Evolutionary conservation across 2,797 vertebrate species (phyloP), one percentile per base, ranked within the genome.

Genomic region (Syngnathus rostellatus): DNA sequence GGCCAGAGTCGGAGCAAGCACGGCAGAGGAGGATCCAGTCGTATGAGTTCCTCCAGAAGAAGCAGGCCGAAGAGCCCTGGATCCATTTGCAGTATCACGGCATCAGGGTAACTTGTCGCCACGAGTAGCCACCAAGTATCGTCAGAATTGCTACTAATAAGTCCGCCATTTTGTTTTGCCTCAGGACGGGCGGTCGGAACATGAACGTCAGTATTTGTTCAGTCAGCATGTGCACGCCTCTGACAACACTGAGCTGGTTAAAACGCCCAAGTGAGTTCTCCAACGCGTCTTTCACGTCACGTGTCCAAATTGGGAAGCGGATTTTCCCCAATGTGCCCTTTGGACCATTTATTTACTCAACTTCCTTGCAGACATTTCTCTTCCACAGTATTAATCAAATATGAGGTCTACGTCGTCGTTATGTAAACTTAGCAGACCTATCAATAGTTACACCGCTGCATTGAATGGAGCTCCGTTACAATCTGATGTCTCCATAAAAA

Each of bases 31-130:
- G 96, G 0, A 92, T 93, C 68, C 97, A 97, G 79, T 98, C 97
- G 0, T 99, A 99, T 0, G 97, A 99, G 81, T 98, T 97, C 80
- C 86, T 99, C 70, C 97, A 99, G 87, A 99, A 94, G 90, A 98
- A 95, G 82, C 96, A 98, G 19, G 95, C 96, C 0, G 97, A 99
- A 68, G 97, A 99, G 63, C 94, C 95, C 5, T 99, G 97, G 97
- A 87, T 93, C 41, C 94, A 96, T 75, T 89, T 98, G 1, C 94
- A 94, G 72, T 95, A 99, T 84, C 91, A 93, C 5, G 81, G 93
- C 21, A 77, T 93, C 40, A 92, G 90, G 91, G 97, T 98, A 70
- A 31, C 25, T 16, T 10, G 31, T 58, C 25, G 1, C 8, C 12
- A 38, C 6, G 2, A 17, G 7, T 16, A 9, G 8, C 37, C 57